Base-by-base conservation (phyloP, 2,888 invertebrate genomes). In the Macrosoma leucophasiata region DNA sequence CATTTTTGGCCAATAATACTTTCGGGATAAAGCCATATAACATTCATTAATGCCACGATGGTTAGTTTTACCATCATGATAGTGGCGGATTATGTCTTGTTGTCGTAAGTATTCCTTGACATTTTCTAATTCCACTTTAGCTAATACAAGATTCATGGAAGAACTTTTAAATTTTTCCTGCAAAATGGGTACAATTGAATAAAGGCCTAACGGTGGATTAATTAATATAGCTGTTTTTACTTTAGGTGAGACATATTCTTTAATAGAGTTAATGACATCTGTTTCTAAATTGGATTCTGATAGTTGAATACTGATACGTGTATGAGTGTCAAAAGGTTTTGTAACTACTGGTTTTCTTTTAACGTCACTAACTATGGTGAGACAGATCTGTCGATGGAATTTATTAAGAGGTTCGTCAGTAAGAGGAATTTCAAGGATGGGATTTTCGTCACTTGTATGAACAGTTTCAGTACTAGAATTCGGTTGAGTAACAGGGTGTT, bases 1-100 rank as follows among this genome's bases (percentile, higher is more conserved):
- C 45, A 55, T 45, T 19, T 50, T 50, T 1, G 53, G 52, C 51
- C 53, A 44, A 13, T 36, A 44, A 9, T n/a, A n/a, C n/a, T n/a
- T n/a, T n/a, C n/a, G n/a, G n/a, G n/a, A n/a, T n/a, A n/a, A n/a
- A n/a, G n/a, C 26, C 11, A 28, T 12, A 4, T 37, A 33, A 2
- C 30, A 37, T 28, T 44, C 36, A 5, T 23, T 44, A 5, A 44
- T 43, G 3, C 43, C 43, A n/a, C 40, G 20, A 22, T 43, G 43
- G 15, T 41, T 29, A 1, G 32, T 41, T 17, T 37, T 36, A 2
- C 35, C 33, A 13, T 36, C 17, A 22, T 30, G 26, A 20, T 37
- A 27, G 3, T 32, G n/a, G 5, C 14, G 12, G 9, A 28, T 28
- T 13, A 30, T 29, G n/a, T 34, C 28, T n/a, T n/a, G n/a, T n/a